phyloP scores from a whole-genome alignment of 2,113 vertebrate species.

The Tyrannus savana region DNA sequence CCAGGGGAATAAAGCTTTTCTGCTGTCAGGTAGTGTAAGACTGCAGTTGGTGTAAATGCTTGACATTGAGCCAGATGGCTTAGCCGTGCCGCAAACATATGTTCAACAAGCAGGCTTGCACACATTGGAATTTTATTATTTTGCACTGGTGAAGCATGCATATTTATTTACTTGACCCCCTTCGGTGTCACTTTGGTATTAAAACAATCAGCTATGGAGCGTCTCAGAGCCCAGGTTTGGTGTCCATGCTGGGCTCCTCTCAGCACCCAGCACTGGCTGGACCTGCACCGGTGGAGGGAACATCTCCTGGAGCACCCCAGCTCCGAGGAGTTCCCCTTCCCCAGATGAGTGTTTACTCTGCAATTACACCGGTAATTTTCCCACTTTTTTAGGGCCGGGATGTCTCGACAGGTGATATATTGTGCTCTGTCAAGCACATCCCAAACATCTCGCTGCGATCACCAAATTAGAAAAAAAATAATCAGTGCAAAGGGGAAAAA shows the following conservation, averaged over 20 bases:
- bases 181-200: conserved; percentile 79
- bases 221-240: conserved; percentile 48
- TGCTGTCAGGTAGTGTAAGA: conserved; percentile 99
- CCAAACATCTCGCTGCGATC: neutral
- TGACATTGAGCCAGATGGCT: conserved; percentile 99
- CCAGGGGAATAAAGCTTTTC: conserved; percentile 99
- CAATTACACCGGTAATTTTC: neutral
- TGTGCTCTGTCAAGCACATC: neutral
- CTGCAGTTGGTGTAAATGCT: conserved; percentile 99
- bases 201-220: conserved; percentile 73
- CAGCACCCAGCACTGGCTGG: neutral
- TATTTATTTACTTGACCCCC: conserved; percentile 94
- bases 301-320: neutral
- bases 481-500: neutral
- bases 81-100: conserved; percentile 98
- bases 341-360: neutral
- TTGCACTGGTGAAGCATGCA: conserved; percentile 92
- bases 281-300: rapidly evolving
- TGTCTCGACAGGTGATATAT: conserved; percentile 9
- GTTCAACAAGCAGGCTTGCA: conserved; percentile 98
- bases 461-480: conserved; percentile 8
- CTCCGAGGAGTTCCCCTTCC: neutral
- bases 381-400: neutral
- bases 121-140: conserved; percentile 98
- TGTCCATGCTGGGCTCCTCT: conserved; percentile 33